Percentiles rank a stretch among this genome's conserved stretches.
Conservation (phyloP, 2,797 vertebrate genomes). For the Phrynocephalus vlangalii region DNA sequence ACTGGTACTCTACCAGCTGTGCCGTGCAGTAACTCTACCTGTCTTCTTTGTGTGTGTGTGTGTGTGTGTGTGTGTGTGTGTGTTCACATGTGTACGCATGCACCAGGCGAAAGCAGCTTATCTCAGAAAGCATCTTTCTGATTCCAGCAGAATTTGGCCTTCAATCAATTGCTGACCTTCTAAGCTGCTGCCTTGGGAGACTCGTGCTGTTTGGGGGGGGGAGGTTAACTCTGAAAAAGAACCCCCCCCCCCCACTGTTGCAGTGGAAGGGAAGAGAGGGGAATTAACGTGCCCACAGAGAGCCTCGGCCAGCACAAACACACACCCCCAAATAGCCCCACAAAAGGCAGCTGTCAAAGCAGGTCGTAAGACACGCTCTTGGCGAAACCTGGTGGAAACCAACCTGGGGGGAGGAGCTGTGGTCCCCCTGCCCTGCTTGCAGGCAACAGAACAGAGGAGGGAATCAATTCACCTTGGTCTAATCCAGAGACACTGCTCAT, state of each 20-base stretch:
- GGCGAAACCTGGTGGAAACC: neutral
- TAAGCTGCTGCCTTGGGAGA: neutral
- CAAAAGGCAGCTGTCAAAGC: neutral
- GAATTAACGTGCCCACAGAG: too few relatives aligned
- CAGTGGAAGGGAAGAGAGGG: too few relatives aligned
- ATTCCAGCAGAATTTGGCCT: constrained; percentile 1
- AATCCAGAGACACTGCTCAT: neutral
- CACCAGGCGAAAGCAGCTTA: neutral
- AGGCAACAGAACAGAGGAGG: neutral
- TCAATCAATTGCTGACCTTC: neutral
- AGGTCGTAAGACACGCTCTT: too few relatives aligned
- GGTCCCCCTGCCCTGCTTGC: neutral
- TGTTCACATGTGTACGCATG: too few relatives aligned
- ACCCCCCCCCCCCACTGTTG: too few relatives aligned
- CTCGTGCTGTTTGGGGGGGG: neutral
- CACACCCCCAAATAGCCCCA: neutral
- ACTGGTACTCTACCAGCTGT: too few relatives aligned
- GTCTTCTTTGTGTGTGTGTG: too few relatives aligned
- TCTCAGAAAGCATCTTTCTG: neutral
- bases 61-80: too few relatives aligned
- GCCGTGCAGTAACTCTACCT: too few relatives aligned
- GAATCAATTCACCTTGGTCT: neutral
- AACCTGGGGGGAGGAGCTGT: neutral
- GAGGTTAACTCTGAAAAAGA: neutral
- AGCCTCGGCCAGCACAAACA: too few relatives aligned